Percentiles rank a stretch among this genome's conserved stretches.
Conservation (phyloP, 2,888 invertebrate species). For the Orthonevra nobilis region DNA sequence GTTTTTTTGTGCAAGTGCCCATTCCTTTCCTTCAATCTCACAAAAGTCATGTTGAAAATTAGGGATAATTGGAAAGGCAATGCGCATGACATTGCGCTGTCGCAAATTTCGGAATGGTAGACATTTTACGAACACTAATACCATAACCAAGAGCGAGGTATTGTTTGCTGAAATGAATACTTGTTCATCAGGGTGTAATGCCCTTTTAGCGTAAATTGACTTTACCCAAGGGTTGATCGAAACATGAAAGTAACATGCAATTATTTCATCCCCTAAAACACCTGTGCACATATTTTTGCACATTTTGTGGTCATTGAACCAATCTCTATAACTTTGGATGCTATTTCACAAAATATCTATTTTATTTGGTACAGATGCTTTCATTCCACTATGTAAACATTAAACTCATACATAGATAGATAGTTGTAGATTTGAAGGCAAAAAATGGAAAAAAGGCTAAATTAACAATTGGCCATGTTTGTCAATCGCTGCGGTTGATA, state of each 20-base stretch:
- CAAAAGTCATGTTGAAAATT: constrained; percentile 11
- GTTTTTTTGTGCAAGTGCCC: not conserved
- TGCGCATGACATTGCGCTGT: constrained; percentile 57
- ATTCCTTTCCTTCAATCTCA: not conserved
- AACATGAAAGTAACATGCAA: constrained; percentile 46
- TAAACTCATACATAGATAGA: too few species aligned
- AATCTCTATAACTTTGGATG: too few species aligned
- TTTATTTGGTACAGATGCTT: too few species aligned
- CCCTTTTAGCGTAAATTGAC: constrained; percentile 53
- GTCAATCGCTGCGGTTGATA: not conserved
- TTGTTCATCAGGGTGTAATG: too few species aligned
- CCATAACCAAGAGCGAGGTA: too few species aligned
- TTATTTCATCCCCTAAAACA: constrained; percentile 53
- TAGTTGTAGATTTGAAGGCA: too few species aligned
- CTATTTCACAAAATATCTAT: too few species aligned
- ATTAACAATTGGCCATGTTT: constrained; percentile 8
- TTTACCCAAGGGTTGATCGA: constrained; percentile 39
- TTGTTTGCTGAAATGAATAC: too few species aligned
- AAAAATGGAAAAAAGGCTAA: too few species aligned
- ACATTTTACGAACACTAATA: constrained; percentile 48
- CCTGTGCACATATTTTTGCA: constrained; percentile 61
- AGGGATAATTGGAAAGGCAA: constrained; percentile 2
- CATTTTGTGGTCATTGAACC: constrained; percentile 54
- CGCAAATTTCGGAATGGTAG: constrained; percentile 42
- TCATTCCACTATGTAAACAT: too few species aligned